Conservation (phyloP, 2,113 vertebrate species). For the Manacus vitellinus region DNA sequence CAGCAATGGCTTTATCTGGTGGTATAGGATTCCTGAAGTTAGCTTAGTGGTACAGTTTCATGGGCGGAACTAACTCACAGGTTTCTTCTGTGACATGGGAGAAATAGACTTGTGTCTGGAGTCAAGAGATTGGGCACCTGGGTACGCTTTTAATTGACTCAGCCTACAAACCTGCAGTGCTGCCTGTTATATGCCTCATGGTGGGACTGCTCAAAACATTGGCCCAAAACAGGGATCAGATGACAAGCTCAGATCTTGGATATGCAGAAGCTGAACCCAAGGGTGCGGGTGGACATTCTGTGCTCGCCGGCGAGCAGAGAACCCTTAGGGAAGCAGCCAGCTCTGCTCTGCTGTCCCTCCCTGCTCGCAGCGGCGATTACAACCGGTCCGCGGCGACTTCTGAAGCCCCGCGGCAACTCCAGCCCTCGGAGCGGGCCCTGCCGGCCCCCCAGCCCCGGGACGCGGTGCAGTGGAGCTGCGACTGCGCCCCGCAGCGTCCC, state of each 20-base stretch:
- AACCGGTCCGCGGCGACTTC: too few species aligned
- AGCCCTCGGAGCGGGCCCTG: not conserved
- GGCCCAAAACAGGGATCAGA: too few species aligned
- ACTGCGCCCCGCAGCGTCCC: fast-evolving
- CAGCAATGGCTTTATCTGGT: not conserved
- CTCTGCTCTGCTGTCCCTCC: not conserved
- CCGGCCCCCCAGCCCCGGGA: not conserved
- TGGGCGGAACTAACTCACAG: not conserved
- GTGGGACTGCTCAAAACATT: fast-evolving
- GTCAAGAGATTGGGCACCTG: too few species aligned
- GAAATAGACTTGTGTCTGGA: not conserved
- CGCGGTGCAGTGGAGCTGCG: not conserved
- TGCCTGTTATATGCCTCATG: fast-evolving
- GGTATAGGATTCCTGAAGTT: fast-evolving
- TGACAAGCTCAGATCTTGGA: not conserved
- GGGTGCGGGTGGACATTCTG: not conserved
- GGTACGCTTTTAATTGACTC: not conserved
- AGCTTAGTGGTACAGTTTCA: fast-evolving
- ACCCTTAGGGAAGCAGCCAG: not conserved
- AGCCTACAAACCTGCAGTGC: not conserved
- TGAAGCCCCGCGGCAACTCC: not conserved
- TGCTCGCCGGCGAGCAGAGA: fast-evolving
- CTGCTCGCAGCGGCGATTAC: not conserved
- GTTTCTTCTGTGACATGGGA: not conserved
- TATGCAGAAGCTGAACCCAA: not conserved